A percentile compares a stretch with the other conserved stretches of the same genome.
Evolutionary conservation across 2,888 invertebrate species (phyloP).

Genomic region (Patella caerulea): DNA sequence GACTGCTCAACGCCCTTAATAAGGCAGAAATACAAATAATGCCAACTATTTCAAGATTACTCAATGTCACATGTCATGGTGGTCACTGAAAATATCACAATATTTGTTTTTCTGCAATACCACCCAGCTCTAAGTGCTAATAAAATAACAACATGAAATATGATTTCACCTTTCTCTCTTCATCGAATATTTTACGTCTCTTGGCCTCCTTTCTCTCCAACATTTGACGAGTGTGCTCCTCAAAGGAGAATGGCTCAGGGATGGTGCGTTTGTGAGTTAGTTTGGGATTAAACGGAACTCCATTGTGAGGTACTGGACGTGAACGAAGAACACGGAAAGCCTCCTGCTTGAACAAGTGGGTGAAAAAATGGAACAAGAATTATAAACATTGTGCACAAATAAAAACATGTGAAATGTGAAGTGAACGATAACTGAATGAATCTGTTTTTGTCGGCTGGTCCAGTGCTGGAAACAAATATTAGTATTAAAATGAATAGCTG

Average conservation of each 20-base stretch:
- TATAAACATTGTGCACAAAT: not conserved
- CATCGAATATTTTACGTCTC: conserved; percentile 73
- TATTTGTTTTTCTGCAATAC: too few species aligned
- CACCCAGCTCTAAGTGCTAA: too few species aligned
- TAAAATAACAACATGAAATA: too few species aligned
- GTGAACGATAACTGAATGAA: not conserved
- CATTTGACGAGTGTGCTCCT: conserved; percentile 77
- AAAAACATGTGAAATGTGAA: not conserved
- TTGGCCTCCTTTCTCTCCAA: conserved; percentile 77
- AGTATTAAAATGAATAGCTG: too few species aligned
- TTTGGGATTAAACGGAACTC: conserved; percentile 63
- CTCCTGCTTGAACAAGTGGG: not conserved
- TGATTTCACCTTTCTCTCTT: conserved; percentile 60
- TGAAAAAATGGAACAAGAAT: not conserved
- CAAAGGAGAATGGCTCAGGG: conserved; percentile 80
- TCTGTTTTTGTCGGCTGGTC: not conserved
- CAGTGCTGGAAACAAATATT: not conserved
- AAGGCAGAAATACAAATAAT: too few species aligned
- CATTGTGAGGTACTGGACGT: conserved; percentile 55
- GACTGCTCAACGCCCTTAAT: too few species aligned
- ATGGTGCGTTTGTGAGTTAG: conserved; percentile 58
- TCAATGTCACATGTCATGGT: too few species aligned
- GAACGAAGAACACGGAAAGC: conserved; percentile 15
- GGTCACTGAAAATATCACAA: too few species aligned
- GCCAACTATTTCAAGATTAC: too few species aligned